phyloP scores from a whole-genome alignment of 2,888 invertebrate genomes.

The Carterocephalus palaemon region DNA sequence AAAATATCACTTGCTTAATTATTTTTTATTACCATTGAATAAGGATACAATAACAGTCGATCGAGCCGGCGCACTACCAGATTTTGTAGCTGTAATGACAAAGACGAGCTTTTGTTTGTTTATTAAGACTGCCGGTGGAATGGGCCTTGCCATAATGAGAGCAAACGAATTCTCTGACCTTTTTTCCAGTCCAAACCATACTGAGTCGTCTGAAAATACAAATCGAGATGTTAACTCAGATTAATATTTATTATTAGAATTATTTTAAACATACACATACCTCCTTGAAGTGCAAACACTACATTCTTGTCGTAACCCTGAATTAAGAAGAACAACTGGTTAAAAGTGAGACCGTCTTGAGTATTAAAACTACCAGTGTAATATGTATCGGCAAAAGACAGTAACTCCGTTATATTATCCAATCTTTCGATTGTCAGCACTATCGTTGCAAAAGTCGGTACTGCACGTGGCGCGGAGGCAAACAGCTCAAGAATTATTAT shows the following conservation, averaged over 20 bases:
- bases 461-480: conserved; percentile 37
- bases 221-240: not conserved
- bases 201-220: conserved; percentile 36
- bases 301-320: conserved; percentile 37
- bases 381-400: conserved; percentile 31
- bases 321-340: conserved; percentile 33
- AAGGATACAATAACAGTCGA: conserved; percentile 37
- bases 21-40: conserved; percentile 34
- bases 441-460: conserved; percentile 36
- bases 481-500: conserved; percentile 38
- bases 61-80: conserved; percentile 27
- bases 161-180: conserved; percentile 26
- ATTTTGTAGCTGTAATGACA: conserved; percentile 32
- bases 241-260: not conserved
- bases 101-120: conserved; percentile 39
- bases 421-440: conserved; percentile 32
- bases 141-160: conserved; percentile 26
- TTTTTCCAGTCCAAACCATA: conserved; percentile 35
- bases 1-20: no score
- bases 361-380: conserved; percentile 40
- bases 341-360: conserved; percentile 32
- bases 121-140: conserved; percentile 35
- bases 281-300: conserved; percentile 39
- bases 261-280: conserved; percentile 27
- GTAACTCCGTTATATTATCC: conserved; percentile 16